phyloP scores from a whole-genome alignment of 2,113 vertebrate genomes.

The Zapornia atra region DNA sequence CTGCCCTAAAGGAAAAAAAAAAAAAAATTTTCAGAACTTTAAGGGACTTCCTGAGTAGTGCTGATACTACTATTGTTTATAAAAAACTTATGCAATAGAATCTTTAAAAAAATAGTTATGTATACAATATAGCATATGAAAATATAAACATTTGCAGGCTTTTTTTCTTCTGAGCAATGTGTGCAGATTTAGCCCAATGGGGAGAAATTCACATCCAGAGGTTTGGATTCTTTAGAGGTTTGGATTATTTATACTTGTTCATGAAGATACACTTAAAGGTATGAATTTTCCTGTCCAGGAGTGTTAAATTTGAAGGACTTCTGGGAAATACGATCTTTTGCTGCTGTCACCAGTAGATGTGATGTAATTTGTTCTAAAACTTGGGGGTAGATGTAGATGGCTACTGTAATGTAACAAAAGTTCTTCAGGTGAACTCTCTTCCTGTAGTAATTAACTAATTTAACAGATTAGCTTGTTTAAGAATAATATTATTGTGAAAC shows the following conservation, averaged over 20 bases:
- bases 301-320: neutral
- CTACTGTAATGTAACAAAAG: neutral
- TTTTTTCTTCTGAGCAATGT: neutral
- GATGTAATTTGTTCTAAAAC: neutral
- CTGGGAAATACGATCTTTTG: neutral
- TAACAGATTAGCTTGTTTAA: neutral
- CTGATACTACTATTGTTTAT: neutral
- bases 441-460: neutral
- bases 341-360: neutral
- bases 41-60: neutral
- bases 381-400: neutral
- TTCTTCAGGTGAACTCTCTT: neutral
- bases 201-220: neutral
- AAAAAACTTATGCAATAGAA: neutral
- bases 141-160: neutral
- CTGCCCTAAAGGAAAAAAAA: neutral
- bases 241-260: neutral
- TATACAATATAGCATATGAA: neutral
- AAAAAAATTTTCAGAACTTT: neutral
- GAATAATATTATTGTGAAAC: neutral
- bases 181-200: neutral
- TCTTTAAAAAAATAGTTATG: neutral
- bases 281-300: neutral
- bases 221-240: neutral
- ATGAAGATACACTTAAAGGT: neutral